Evolutionary conservation across 2,888 invertebrate genomes (phyloP).

Genomic region (Drosophila anomalata): DNA sequence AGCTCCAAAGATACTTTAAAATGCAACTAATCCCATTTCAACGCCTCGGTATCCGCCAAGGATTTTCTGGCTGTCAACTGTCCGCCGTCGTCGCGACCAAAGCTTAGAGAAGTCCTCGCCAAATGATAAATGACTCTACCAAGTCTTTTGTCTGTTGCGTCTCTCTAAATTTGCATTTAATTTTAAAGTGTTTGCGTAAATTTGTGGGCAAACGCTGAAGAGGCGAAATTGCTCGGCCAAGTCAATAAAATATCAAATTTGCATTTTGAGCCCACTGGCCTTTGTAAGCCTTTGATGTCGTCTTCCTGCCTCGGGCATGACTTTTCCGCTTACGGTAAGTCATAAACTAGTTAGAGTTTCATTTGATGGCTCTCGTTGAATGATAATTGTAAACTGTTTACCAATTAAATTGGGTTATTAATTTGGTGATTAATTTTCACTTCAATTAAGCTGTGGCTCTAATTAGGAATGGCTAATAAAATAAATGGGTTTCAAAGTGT

Average conservation of each 20-base stretch:
- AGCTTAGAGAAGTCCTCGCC: constrained; percentile 46
- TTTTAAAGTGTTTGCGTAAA: constrained; percentile 54
- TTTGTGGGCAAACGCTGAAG: constrained; percentile 28
- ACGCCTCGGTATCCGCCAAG: constrained; percentile 6
- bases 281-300: constrained; percentile 60
- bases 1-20: constrained; percentile 37
- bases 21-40: constrained; percentile 28
- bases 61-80: constrained; percentile 34
- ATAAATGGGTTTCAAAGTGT: not conserved
- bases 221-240: constrained; percentile 44
- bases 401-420: constrained; percentile 12
- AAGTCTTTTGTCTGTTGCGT: constrained; percentile 37
- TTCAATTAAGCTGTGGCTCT: not conserved
- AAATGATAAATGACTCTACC: constrained; percentile 64
- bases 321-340: constrained; percentile 13
- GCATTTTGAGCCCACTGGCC: constrained; percentile 43
- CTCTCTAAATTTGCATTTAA: constrained; percentile 59
- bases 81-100: constrained; percentile 47
- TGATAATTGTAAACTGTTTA: constrained; percentile 46
- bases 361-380: constrained; percentile 19
- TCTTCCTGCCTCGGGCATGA: constrained; percentile 17
- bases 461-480: not conserved
- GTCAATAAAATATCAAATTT: constrained; percentile 52
- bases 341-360: constrained; percentile 25
- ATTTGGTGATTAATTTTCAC: constrained; percentile 10